These are phyloP conservation scores for Trissolcus brochymenae DNA, from an alignment of 2,888 invertebrate genomes.

Conservation along the genomic window DNA sequence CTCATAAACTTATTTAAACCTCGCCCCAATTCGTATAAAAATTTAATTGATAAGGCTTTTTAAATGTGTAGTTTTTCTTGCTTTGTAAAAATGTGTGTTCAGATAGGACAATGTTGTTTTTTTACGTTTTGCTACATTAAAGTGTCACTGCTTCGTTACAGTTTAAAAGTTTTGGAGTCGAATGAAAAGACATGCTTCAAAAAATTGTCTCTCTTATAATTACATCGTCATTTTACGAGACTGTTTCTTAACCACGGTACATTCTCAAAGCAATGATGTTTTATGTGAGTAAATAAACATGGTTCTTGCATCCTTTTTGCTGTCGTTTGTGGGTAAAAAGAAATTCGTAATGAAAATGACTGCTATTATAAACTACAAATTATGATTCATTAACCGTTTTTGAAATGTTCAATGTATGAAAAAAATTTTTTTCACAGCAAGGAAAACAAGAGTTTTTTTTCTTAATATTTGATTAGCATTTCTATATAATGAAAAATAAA, in stretches of 20 bases:
- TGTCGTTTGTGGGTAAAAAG: slow-evolving; percentile 29
- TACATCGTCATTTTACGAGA: slow-evolving; percentile 72
- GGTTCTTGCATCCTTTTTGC: slow-evolving; percentile 25
- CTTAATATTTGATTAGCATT: too few species aligned
- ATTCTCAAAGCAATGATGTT: slow-evolving; percentile 26
- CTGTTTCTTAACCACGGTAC: slow-evolving; percentile 43
- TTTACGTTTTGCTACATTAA: slow-evolving; percentile 23
- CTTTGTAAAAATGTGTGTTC: too few species aligned
- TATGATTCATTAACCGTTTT: slow-evolving; percentile 16
- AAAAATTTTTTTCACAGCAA: too few species aligned
- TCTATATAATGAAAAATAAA: too few species aligned
- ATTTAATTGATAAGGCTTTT: too few species aligned
- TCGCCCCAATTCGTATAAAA: too few species aligned
- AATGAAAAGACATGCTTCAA: slow-evolving; percentile 37
- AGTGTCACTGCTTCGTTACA: slow-evolving; percentile 18
- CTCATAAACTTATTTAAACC: too few species aligned
- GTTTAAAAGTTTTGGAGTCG: slow-evolving; percentile 21
- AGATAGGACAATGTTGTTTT: neutral
- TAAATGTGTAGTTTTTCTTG: too few species aligned
- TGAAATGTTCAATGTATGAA: too few species aligned
- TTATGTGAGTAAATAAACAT: slow-evolving; percentile 24
- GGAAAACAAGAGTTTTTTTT: too few species aligned
- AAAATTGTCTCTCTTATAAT: slow-evolving; percentile 68
- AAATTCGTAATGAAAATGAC: slow-evolving; percentile 28
- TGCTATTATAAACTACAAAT: slow-evolving; percentile 30